A percentile compares a stretch with the other conserved stretches of the same genome.
Conservation (phyloP, 2,113 vertebrate genomes). For the Dolichallabes microphthalmus region DNA sequence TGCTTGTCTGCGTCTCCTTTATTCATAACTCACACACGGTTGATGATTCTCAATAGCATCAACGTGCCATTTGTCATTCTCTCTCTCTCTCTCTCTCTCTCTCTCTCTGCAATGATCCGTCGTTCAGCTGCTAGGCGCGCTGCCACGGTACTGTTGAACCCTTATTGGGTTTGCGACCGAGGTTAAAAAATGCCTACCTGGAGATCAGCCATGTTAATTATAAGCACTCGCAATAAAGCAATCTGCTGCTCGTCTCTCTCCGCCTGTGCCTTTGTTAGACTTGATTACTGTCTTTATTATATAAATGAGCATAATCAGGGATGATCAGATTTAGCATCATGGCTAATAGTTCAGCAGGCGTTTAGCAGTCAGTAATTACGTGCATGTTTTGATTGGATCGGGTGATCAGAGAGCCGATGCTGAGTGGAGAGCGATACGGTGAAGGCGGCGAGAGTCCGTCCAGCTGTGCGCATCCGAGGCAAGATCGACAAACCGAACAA, state of each 20-base stretch:
- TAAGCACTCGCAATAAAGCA: conserved; percentile 29
- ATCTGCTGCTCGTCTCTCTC: conserved; percentile 19
- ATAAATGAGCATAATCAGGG: conserved; percentile 23
- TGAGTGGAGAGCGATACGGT: background rate
- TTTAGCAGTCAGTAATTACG: background rate
- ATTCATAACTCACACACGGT: background rate
- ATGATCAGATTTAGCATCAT: conserved; percentile 2
- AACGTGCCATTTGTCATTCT: background rate
- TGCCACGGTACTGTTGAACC: conserved; percentile 23
- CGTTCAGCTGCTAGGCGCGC: conserved; percentile 7
- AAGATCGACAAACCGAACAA: background rate
- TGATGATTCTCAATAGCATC: background rate
- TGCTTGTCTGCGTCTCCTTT: background rate
- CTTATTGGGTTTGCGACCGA: conserved; percentile 23
- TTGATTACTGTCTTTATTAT: conserved; percentile 21
- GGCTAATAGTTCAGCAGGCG: conserved; percentile 2
- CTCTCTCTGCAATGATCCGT: conserved; percentile 42
- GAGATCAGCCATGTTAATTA: conserved; percentile 46
- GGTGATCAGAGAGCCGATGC: background rate
- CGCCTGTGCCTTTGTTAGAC: conserved; percentile 16
- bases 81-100: background rate
- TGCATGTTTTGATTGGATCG: background rate
- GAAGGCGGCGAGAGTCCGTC: conserved; percentile 7
- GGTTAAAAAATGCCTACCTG: conserved; percentile 32
- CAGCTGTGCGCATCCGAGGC: conserved; percentile 19